Evolutionary conservation across 2,888 invertebrate genomes (phyloP), one percentile per base, ranked within the genome.

Genomic region (Watsonalla binaria): DNA sequence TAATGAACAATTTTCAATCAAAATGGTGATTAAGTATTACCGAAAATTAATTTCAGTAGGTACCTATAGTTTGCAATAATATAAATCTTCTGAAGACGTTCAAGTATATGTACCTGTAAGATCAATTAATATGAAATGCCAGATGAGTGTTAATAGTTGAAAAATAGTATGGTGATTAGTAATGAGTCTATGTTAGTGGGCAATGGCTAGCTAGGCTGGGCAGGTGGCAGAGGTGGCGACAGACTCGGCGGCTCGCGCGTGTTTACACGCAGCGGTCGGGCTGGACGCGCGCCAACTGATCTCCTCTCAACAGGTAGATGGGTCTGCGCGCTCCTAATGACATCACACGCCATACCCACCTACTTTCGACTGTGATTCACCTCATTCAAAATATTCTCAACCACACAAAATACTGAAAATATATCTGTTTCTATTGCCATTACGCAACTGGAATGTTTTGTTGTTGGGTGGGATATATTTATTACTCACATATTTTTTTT

Each of bases 231-330:
- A 59, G 62, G 58, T 62, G 59, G 58, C 61, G 61, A 70, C 69
- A 76, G 76, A 74, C 68, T 64, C 65, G 58, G 61, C 60, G 73
- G 74, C 73, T 63, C 64, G 63, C 53, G 57, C 68, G 56, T 81
- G 80, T 82, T 81, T 84, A 80, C 79, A 77, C 74, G 70, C 62
- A 68, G 60, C 66, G 66, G 67, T 67, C 66, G 59, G 66, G 68
- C 80, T 89, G 88, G 88, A 82, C 61, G 67, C 57, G 51, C 60
- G 89, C 89, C 89, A 89, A 84, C 75, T 82, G 71, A 76, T 83
- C 78, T 78, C 69, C 60, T 78, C 80, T 78, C 85, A 82, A 85
- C 88, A 89, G 89, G 89, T 89, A 88, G 80, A 82, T 76, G 71
- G 81, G 78, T 72, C 72, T 71, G 72, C 74, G 65, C 74, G 77